Percentiles rank a stretch among this genome's conserved stretches.
Conservation (phyloP, 2,888 invertebrate species). For the Aporophyla lueneburgensis region DNA sequence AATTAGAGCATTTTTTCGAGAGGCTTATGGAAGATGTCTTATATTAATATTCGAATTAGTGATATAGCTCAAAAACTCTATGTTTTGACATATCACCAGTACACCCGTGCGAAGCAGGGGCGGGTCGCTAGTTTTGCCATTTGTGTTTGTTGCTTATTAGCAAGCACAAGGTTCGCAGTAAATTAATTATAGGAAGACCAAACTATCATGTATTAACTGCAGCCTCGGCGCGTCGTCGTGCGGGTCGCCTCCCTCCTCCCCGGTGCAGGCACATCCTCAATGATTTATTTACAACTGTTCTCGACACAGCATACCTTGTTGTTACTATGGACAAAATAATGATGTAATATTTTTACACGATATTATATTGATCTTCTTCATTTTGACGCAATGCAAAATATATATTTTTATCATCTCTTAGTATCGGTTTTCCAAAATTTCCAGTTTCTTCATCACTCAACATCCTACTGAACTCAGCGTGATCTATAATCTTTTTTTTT, state of each 20-base stretch:
- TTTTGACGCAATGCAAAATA: no score
- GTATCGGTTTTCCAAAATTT: no score
- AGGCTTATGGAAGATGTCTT: neutral
- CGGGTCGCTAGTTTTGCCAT: neutral
- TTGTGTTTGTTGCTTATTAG: neutral
- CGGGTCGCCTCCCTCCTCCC: conserved; percentile 22
- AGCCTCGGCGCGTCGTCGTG: conserved; percentile 29
- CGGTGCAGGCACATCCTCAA: neutral
- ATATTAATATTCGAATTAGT: neutral
- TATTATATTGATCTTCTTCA: neutral
- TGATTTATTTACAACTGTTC: conserved; percentile 9
- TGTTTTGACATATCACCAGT: neutral
- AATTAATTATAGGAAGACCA: neutral
- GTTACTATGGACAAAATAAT: neutral
- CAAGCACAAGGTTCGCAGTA: neutral
- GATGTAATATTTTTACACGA: neutral
- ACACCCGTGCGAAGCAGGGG: neutral
- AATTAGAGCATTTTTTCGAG: neutral
- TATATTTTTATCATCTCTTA: no score
- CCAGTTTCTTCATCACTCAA: neutral
- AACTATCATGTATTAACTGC: neutral
- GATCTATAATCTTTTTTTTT: no score
- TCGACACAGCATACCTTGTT: neutral
- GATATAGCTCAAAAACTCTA: neutral
- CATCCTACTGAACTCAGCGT: no score